Percentiles rank a stretch among this genome's conserved stretches.
Conservation (phyloP, 64 coral and sea anemone genomes). For the Orbicella faveolata region DNA sequence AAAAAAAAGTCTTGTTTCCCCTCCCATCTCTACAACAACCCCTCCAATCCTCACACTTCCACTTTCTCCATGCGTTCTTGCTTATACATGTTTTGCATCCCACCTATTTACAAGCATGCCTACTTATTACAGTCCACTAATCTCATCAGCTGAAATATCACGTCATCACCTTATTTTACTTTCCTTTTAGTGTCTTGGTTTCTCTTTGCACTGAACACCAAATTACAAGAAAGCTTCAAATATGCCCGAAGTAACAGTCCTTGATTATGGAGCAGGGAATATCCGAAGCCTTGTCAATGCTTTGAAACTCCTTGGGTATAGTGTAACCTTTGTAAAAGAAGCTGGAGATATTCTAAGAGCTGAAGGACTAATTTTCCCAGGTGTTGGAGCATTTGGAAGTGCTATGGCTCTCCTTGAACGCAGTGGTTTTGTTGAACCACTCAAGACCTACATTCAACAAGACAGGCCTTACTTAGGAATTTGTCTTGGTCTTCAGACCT, state of each 20-base stretch:
- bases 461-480: slow-evolving; percentile 60
- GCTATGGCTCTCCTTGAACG: slow-evolving; percentile 45
- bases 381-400: slow-evolving; percentile 78
- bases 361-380: slow-evolving; percentile 62
- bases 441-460: slow-evolving; percentile 52
- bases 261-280: slow-evolving; percentile 75
- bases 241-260: slow-evolving; percentile 48
- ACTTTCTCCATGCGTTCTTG: too few species aligned
- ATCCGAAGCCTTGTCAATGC: slow-evolving; percentile 66
- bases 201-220: too few species aligned
- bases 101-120: too few species aligned
- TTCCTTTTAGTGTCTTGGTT: too few species aligned
- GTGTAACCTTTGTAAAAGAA: slow-evolving; percentile 55
- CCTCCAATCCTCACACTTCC: too few species aligned
- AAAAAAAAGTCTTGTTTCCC: too few species aligned
- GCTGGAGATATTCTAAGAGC: slow-evolving; percentile 42
- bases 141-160: too few species aligned
- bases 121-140: too few species aligned
- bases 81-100: too few species aligned
- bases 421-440: slow-evolving; percentile 49
- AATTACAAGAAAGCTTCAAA: not conserved
- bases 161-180: too few species aligned
- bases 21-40: too few species aligned
- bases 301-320: slow-evolving; percentile 54
- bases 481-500: slow-evolving; percentile 63